Base-by-base conservation (phyloP, 2,113 vertebrate genomes). In the Pagrus major region DNA sequence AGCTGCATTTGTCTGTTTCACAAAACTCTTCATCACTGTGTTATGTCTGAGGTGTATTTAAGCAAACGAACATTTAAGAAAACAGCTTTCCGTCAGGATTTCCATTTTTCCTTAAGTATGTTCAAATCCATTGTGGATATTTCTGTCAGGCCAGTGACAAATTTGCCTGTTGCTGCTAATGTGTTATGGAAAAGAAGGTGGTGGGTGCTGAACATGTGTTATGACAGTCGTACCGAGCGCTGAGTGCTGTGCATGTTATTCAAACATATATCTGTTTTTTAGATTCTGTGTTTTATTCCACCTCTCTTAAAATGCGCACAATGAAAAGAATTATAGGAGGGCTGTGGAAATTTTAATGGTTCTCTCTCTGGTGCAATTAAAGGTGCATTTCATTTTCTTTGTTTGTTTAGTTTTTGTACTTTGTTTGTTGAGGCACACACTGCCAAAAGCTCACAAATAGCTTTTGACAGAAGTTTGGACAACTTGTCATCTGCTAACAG, bases 201-300 rank as follows among this genome's bases (percentile, higher is more conserved):
- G 9, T 42, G 54, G 21, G 44, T 44, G 8, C 37, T 59, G 59
- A 78, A 37, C 59, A 6, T 31, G 35, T 65, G 31, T 78, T 54
- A 37, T 27, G 29, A 12, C 41, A 39, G 4, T 52, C 42, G 59
- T 70, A 33, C 5, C 59, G 37, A 31, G 5, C 60, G 66, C 65
- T 37, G 42, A 63, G 55, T 29, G 65, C 59, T 67, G 70, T 49
- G 0, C 15, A 69, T 71, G 65, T 49, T 5, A 49, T 14, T 29
- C 25, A 47, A 10, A 73, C n/a, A n/a, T 25, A 27, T 69, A 54
- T 64, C 15, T 78, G 66, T 64, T n/a, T n/a, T 61, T 71, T 67
- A 16, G 31, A 54, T 33, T 18, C 16, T 55, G 55, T 64, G 14
- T 68, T 56, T 80, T 65, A 56, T 16, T 76, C 33, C 15, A 49